Percentiles rank a stretch among this genome's conserved stretches.
Evolutionary conservation across 2,797 vertebrate species (phyloP).

Genomic region (Pampus argenteus): DNA sequence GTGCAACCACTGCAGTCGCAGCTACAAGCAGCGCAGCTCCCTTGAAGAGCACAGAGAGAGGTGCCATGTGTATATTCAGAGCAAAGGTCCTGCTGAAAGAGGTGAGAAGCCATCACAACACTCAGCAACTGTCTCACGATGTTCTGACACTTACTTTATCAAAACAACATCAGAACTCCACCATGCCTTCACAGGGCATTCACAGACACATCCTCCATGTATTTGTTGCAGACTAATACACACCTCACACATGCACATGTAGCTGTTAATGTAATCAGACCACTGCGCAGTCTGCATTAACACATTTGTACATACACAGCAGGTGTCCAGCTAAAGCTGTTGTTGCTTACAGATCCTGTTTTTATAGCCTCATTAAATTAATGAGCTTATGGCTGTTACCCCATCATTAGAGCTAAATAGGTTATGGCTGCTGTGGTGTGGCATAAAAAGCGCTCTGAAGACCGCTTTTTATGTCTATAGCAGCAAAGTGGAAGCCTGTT

Average conservation of each 20-base stretch:
- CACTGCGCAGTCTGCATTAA: neutral
- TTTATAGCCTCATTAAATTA: slow-evolving; percentile 59
- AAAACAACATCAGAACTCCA: neutral
- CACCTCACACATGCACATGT: slow-evolving; percentile 33
- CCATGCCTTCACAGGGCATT: neutral
- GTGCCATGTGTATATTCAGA: slow-evolving; percentile 93
- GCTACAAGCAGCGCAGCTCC: slow-evolving; percentile 88
- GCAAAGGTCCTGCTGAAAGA: slow-evolving; percentile 78
- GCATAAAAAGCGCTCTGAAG: slow-evolving; percentile 43
- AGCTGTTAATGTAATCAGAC: slow-evolving; percentile 10
- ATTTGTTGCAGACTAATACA: neutral
- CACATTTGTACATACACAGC: slow-evolving; percentile 15
- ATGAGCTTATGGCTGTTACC: slow-evolving; percentile 41
- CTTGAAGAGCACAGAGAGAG: slow-evolving; percentile 94
- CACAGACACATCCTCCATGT: too few species aligned
- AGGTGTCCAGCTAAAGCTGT: slow-evolving; percentile 18
- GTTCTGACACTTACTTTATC: neutral
- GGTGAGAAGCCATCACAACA: slow-evolving; percentile 70
- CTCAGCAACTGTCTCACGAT: neutral
- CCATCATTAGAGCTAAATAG: slow-evolving; percentile 66
- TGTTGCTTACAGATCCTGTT: slow-evolving; percentile 35
- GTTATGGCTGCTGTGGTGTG: slow-evolving; percentile 69
- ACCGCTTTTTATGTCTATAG: slow-evolving; percentile 38
- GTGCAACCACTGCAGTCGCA: slow-evolving; percentile 83
- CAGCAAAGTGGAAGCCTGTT: slow-evolving; percentile 53